Evolutionary conservation across 2,888 invertebrate genomes (phyloP).

Genomic region (Tipula helvola): DNA sequence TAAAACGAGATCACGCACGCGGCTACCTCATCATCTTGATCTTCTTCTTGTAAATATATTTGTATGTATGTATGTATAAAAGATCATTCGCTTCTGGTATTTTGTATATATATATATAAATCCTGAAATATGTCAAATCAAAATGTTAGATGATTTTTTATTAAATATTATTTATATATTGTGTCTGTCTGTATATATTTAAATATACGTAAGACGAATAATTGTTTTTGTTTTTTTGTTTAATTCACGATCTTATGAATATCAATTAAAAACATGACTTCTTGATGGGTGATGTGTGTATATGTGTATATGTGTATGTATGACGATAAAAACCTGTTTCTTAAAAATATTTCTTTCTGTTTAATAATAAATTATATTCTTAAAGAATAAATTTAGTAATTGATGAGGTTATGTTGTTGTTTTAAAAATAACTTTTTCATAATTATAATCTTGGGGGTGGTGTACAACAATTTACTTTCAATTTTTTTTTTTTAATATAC

Average conservation of each 20-base stretch:
- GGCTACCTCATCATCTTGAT: not conserved
- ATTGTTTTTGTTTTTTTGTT: not conserved
- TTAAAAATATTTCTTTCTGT: not conserved
- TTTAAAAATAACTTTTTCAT: not conserved
- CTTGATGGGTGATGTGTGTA: not conserved
- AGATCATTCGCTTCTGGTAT: not conserved
- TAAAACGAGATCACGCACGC: not conserved
- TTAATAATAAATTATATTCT: not conserved
- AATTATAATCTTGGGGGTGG: not conserved
- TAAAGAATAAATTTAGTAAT: not conserved
- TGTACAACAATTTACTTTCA: not conserved
- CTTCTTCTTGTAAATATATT: not conserved
- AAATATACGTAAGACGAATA: not conserved
- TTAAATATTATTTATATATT: not conserved
- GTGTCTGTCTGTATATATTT: not conserved
- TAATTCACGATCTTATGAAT: not conserved
- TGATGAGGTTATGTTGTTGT: not conserved
- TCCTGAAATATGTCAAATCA: not conserved
- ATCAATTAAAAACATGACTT: not conserved
- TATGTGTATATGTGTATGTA: not conserved
- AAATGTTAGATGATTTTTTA: not conserved
- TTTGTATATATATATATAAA: not conserved
- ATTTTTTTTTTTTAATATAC: not conserved
- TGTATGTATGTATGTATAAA: not conserved
- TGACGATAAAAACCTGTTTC: not conserved